Evolutionary conservation across 1,140 invertebrate genomes (phyloP).

Genomic region (Protaetia brevitarsis): DNA sequence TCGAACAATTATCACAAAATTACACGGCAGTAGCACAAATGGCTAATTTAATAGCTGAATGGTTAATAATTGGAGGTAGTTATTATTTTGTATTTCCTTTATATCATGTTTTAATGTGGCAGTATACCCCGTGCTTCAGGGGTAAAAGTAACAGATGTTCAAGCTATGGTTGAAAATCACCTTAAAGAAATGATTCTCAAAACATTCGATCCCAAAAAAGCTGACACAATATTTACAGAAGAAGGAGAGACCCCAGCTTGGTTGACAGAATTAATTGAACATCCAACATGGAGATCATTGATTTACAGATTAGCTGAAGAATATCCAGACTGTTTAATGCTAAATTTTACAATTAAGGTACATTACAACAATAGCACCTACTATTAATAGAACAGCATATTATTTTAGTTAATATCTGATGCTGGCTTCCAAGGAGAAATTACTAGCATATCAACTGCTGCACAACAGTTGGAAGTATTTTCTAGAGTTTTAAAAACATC

Average conservation of each 20-base stretch:
- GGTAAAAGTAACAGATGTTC: slow-evolving; percentile 91
- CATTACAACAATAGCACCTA: background rate
- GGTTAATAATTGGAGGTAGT: slow-evolving; percentile 85
- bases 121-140: slow-evolving; percentile 52
- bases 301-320: slow-evolving; percentile 97
- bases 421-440: slow-evolving; percentile 99
- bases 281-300: slow-evolving; percentile 95
- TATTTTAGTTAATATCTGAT: slow-evolving; percentile 87
- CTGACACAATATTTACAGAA: slow-evolving; percentile 97
- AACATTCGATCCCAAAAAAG: slow-evolving; percentile 97
- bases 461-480: slow-evolving; percentile 99
- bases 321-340: slow-evolving; percentile 97
- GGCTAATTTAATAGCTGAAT: slow-evolving; percentile 95
- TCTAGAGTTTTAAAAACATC: slow-evolving; percentile 95
- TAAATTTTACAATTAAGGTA: slow-evolving; percentile 98
- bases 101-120: background rate
- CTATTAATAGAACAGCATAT: slow-evolving; percentile 25
- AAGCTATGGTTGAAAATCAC: slow-evolving; percentile 96
- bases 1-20: slow-evolving; percentile 92
- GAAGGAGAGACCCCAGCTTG: slow-evolving; percentile 97
- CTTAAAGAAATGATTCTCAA: slow-evolving; percentile 96
- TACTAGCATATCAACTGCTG: slow-evolving; percentile 98
- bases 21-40: slow-evolving; percentile 96
- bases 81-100: background rate
- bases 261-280: slow-evolving; percentile 98